Conservation (phyloP, 2,797 vertebrate genomes). For the Sylvilagus floridanus region DNA sequence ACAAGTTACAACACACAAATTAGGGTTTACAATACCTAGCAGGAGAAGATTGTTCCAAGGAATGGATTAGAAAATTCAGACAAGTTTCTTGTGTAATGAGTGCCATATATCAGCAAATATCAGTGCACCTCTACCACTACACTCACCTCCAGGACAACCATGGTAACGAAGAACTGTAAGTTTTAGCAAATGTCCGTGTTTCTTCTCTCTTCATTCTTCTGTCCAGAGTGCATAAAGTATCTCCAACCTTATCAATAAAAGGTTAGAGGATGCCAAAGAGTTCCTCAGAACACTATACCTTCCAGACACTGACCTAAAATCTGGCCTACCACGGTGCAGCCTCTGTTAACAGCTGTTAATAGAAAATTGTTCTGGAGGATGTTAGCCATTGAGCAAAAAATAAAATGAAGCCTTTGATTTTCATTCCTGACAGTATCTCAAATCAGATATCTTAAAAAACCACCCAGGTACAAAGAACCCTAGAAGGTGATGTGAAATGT, state of each 20-base stretch:
- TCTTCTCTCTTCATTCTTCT: conserved; percentile 16
- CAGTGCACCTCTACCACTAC: background rate
- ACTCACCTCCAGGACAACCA: background rate
- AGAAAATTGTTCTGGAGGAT: conserved; percentile 33
- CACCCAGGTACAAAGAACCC: conserved; percentile 48
- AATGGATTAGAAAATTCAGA: background rate
- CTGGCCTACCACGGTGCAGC: background rate
- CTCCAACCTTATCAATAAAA: conserved; percentile 54
- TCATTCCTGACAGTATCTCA: conserved; percentile 35
- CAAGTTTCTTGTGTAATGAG: background rate
- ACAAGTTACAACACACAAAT: conserved; percentile 23
- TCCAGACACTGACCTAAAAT: background rate
- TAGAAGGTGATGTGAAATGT: conserved; percentile 10
- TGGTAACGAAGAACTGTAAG: background rate
- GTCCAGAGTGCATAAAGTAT: background rate
- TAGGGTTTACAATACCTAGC: background rate
- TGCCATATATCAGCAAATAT: background rate
- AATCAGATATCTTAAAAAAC: background rate
- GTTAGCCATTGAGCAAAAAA: conserved; percentile 42
- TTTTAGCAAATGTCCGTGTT: background rate
- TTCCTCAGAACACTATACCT: background rate
- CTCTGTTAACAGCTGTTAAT: conserved; percentile 43
- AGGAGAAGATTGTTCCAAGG: background rate
- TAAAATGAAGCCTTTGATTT: conserved; percentile 59
- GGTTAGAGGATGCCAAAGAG: background rate